Evolutionary conservation across 2,113 vertebrate genomes (phyloP), one percentile per base, ranked within the genome.

Genomic region (Poecile atricapillus): DNA sequence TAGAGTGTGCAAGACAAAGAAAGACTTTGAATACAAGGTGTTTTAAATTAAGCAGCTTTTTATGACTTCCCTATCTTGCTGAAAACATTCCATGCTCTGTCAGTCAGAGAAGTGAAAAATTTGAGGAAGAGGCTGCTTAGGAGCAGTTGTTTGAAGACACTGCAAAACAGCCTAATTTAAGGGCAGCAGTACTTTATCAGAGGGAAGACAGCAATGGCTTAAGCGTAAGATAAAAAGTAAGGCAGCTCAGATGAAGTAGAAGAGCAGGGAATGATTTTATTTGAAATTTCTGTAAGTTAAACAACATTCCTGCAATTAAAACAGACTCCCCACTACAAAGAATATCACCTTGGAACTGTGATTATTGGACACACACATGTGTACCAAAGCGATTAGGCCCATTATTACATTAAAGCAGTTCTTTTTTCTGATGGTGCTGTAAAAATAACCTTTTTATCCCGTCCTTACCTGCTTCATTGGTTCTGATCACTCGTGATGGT

Each of bases 401-500:
- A 13, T 80, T 37, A n/a, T 12, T 56, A 44, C 49, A 46, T 41
- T 56, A 33, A 50, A 85, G 19, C 9, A 46, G 8, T 16, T 46
- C 5, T 80, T 78, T 2, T 28, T 86, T 62, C 30, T 67, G 25
- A 14, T 58, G 69, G 16, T 37, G 20, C 17, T 53, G 15, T 27
- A 63, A 76, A 83, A 83, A 16, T n/a, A 69, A 68, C 7, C 4
- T 35, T 28, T 74, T 33, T 41, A 63, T n/a, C 5, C 41, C 65
- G 41, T 67, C 59, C 93, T 97, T 97, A 99, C 99, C 99, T 98
- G 99, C 99, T 98, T 99, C 99, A 11, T 98, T 99, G 44, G 99
- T 99, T 89, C 99, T 98, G 59, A 99, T 98, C 70, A 98, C 96
- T 91, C 99, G 97, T 0, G 99, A 99, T 24, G 99, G 98, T 5